These are phyloP conservation scores for Squalus acanthias DNA, from an alignment of 2,797 vertebrate genomes.

Conservation along the genomic window DNA sequence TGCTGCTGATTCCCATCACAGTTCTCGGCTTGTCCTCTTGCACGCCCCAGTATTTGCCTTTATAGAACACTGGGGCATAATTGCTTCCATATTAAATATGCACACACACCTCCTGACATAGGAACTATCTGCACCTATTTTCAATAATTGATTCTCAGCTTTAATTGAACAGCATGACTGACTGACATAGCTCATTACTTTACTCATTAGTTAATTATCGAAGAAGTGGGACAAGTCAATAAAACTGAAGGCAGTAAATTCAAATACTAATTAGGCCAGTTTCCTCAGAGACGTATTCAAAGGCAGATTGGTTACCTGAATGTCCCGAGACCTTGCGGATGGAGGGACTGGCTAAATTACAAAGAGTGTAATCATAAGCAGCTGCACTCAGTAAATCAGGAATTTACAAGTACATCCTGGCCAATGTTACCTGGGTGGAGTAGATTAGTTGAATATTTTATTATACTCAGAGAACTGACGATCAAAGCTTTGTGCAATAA, in stretches of 20 bases:
- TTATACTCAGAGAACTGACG: background rate
- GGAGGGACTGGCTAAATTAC: constrained; percentile 68
- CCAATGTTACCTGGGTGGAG: background rate
- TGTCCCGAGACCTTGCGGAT: constrained; percentile 80
- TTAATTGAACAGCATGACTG: constrained; percentile 99
- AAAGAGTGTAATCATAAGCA: background rate
- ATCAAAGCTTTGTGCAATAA: background rate
- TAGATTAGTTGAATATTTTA: constrained; percentile 31
- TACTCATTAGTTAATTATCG: constrained; percentile 99
- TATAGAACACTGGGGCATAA: constrained; percentile 45
- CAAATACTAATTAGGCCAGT: constrained; percentile 98
- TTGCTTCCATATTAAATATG: constrained; percentile 46
- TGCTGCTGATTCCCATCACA: constrained; percentile 62
- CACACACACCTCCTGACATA: constrained; percentile 51
- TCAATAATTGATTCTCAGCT: constrained; percentile 99
- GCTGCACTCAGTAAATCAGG: constrained; percentile 17
- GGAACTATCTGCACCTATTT: constrained; percentile 87
- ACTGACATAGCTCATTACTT: constrained; percentile 99
- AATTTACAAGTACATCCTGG: constrained; percentile 30
- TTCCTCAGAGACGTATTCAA: constrained; percentile 99
- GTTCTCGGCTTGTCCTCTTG: constrained; percentile 58
- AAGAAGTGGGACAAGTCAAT: constrained; percentile 99
- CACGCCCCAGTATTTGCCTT: constrained; percentile 40
- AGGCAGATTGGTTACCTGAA: constrained; percentile 96
- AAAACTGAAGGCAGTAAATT: constrained; percentile 99